Evolutionary conservation across 2,797 vertebrate species (phyloP).

Genomic region (Gastrophryne carolinensis): DNA sequence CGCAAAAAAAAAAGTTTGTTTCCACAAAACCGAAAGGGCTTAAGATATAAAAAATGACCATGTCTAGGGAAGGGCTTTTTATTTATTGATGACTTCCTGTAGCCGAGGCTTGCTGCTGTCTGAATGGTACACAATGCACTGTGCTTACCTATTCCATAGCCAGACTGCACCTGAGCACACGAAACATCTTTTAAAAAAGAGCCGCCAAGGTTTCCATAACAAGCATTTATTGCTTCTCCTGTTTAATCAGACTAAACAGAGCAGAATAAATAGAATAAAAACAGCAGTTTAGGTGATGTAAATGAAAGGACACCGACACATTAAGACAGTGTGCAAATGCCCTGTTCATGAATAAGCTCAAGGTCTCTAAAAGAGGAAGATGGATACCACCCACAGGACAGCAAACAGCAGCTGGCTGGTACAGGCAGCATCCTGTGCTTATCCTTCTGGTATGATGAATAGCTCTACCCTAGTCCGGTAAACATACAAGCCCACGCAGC

Average conservation of each 20-base stretch:
- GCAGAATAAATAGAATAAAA: constrained; percentile 28
- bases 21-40: too few species aligned
- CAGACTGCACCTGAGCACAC: constrained; percentile 17
- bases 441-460: constrained; percentile 16
- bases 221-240: constrained; percentile 29
- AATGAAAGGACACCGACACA: constrained; percentile 20
- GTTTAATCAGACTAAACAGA: constrained; percentile 11
- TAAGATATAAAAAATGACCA: too few species aligned
- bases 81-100: constrained; percentile 11
- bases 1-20: too few species aligned
- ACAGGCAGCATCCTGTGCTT: constrained; percentile 7
- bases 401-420: constrained; percentile 48
- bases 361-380: constrained; percentile 27
- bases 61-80: not conserved
- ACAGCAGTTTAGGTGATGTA: constrained; percentile 23
- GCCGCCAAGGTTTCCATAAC: not conserved
- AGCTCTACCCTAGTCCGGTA: not conserved
- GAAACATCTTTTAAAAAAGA: not conserved
- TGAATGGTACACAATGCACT: not conserved
- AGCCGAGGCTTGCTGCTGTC: not conserved
- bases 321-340: not conserved
- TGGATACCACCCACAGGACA: constrained; percentile 20
- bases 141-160: constrained; percentile 2
- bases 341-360: not conserved
- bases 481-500: constrained; percentile 8